Base-by-base conservation (phyloP, 1,140 invertebrate genomes). In the Panulirus ornatus region DNA sequence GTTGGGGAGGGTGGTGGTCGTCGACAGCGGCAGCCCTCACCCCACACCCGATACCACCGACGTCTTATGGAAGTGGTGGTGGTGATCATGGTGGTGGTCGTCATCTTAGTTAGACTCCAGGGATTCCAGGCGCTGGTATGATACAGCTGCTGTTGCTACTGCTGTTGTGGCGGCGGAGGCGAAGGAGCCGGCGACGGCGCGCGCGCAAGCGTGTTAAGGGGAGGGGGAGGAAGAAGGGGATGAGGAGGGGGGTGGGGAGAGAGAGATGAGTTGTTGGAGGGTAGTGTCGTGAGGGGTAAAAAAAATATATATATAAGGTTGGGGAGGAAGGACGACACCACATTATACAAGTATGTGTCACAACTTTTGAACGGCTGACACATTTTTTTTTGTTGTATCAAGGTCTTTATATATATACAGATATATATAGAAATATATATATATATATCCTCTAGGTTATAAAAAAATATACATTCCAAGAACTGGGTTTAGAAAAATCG, bases 101-200 rank as follows among this genome's bases (percentile, higher is more conserved):
- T 3, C 36, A 40, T 54, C 78, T 34, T 81, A 81, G 11, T 36
- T 19, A n/a, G 78, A 81, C 30, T 81, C 78, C 51, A 51, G 58
- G 78, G 78, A 81, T 2, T 47, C 47, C 14, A 81, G 78, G 6
- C 78, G 78, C 51, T 81, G 78, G 78, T 81, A 81, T 58, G 78
- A 81, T 2, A 58, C 38, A 40, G 47, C 44, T 16, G 51, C 51
- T 16, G 30, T 47, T 58, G 19, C 38, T 47, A 27, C 66, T 27
- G 42, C 38, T 36, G n/a, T 16, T 5, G 38, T 22, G 70, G 70
- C 3, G 19, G n/a, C n/a, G n/a, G n/a, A n/a, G 63, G 63, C 6
- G 22, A 3, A 70, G 22, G 22, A 70, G 63, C 3, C 6, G 22
- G 5, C n/a, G 63, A n/a, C 11, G 51, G 30, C 30, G 19, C 36